phyloP scores from a whole-genome alignment of 2,113 vertebrate species.

The Oenanthe melanoleuca region DNA sequence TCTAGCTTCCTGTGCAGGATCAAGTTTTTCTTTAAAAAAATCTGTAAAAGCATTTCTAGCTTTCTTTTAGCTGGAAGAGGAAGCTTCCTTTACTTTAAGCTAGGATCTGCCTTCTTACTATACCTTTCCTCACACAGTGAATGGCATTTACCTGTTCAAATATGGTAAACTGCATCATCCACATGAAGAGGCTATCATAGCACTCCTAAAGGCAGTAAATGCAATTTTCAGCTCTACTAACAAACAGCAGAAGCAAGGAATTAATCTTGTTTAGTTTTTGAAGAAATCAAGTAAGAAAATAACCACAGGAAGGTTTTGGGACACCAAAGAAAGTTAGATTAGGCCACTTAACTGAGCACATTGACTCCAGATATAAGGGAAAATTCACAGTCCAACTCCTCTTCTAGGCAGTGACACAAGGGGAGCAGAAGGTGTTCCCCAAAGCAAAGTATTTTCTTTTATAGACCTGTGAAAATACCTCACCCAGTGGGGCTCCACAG shows the following conservation, averaged over 20 bases:
- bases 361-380: background rate
- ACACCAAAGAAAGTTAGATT: background rate
- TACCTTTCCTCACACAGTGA: background rate
- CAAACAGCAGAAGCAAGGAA: background rate
- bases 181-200: background rate
- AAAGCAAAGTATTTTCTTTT: background rate
- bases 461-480: slow-evolving; percentile 13
- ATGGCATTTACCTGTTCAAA: background rate
- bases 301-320: background rate
- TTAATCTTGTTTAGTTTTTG: background rate
- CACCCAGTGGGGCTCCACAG: background rate
- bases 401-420: background rate
- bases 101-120: background rate
- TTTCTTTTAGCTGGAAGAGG: background rate
- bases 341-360: background rate
- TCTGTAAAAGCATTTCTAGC: background rate
- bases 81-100: background rate
- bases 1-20: background rate
- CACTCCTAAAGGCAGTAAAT: background rate
- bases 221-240: background rate
- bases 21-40: background rate
- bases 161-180: background rate
- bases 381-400: background rate
- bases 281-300: background rate
- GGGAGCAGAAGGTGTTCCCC: background rate